Evolutionary conservation across 2,113 vertebrate genomes (phyloP).

Genomic region (Mixornis gularis): DNA sequence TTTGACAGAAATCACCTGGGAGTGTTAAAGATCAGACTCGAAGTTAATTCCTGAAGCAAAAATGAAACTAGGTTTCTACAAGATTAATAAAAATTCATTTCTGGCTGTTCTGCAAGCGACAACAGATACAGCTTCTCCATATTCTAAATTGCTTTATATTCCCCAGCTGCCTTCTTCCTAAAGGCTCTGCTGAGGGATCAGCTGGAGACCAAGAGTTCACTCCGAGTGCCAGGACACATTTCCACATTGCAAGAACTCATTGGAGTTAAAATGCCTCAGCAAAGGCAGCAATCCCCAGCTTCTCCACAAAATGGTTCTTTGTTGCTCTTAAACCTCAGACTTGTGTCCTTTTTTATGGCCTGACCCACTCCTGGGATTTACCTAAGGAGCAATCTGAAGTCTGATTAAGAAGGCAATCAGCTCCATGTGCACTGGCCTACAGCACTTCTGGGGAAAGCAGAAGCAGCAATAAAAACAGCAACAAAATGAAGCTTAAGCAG

Average conservation of each 20-base stretch:
- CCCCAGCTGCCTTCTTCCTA: background rate
- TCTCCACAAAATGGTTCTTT: conserved; percentile 25
- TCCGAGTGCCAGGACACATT: background rate
- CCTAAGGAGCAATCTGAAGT: conserved; percentile 7
- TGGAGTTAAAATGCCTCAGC: conserved; percentile 36
- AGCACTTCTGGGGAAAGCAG: conserved; percentile 34
- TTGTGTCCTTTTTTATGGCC: conserved; percentile 21
- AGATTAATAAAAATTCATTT: conserved; percentile 29
- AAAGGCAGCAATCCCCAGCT: conserved; percentile 6
- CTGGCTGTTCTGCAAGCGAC: background rate
- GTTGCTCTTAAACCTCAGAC: conserved; percentile 31
- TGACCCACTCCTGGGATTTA: conserved; percentile 24
- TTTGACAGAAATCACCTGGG: conserved; percentile 37
- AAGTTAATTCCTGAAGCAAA: conserved; percentile 47
- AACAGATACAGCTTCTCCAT: conserved; percentile 2
- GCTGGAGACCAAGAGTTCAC: conserved; percentile 22
- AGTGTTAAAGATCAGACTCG: background rate
- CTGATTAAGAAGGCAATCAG: conserved; percentile 54
- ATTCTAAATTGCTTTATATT: conserved; percentile 19
- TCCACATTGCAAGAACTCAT: background rate
- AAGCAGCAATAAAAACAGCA: conserved; percentile 45
- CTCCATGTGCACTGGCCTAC: conserved; percentile 2
- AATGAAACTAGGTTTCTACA: background rate
- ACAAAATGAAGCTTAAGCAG: conserved; percentile 47
- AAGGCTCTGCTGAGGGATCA: conserved; percentile 29